Evolutionary conservation across 2,888 invertebrate genomes (phyloP), one percentile per base, ranked within the genome.

Genomic region (Melipona beecheii): DNA sequence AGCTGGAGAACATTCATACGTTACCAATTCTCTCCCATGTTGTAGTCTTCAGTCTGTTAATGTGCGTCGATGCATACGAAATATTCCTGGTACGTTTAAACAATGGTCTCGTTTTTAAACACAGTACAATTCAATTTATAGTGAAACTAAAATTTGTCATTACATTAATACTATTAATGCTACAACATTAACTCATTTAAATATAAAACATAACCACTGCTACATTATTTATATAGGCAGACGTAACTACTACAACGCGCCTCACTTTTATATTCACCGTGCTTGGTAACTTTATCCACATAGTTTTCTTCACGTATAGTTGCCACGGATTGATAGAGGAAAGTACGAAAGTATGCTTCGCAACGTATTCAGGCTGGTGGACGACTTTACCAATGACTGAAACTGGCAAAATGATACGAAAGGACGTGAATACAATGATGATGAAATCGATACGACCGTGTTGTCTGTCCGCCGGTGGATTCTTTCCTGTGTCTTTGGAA

Each of bases 1-100:
- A 79, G 56, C 24, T 91, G 3, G 89, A 91, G 52, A 27, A 74
- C 1, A 73, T 90, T 9, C 91, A 86, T 43, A 77, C 78, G n/a
- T 21, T 80, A 2, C 76, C 83, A 0, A 78, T 88, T 17, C 81
- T 91, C 5, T 69, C 69, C 4, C 88, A 91, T 60, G 70, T 90
- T 31, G 27, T 85, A n/a, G 19, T 85, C 1, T 86, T 86, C 52
- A 90, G 89, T 58, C 0, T 78, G 19, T 15, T 86, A 49, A 80
- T 88, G 21, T 84, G 85, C 9, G 27, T 89, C 4, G 64, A 74
- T 2, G 79, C 76, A 11, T 86, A 79, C 64, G 75, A 85, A 43
- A 50, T 81, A 50, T 13, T 88, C 15, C 15, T 88, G 80, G 88
- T 88, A 27, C 64, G 78, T 76, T 83, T 27, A 2, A 11, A 36